Conservation (phyloP, 1,140 invertebrate genomes). For the Sminthurides bifidus region DNA sequence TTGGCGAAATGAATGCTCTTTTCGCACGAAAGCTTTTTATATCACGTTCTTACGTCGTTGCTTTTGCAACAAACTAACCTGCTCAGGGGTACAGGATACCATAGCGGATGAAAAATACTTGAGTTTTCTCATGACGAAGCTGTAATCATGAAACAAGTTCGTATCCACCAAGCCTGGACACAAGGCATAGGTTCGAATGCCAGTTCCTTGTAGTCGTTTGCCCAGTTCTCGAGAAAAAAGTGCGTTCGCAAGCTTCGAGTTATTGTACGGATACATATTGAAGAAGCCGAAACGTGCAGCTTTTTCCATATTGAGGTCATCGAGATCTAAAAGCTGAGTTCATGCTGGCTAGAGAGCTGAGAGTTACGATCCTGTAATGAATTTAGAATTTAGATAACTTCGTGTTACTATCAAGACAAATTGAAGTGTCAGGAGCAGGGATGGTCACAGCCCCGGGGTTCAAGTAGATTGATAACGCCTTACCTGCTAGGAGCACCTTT, state of each 20-base stretch:
- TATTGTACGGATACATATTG: slow-evolving; percentile 37
- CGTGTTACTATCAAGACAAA: background rate
- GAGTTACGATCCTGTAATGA: slow-evolving; percentile 4
- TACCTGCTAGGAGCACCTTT: slow-evolving; percentile 12
- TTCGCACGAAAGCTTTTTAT: no score
- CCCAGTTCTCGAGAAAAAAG: slow-evolving; percentile 36
- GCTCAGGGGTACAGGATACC: no score
- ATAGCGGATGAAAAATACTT: background rate
- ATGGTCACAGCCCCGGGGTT: no score
- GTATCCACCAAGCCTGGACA: slow-evolving; percentile 44
- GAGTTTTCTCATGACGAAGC: slow-evolving; percentile 29
- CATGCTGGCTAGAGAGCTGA: slow-evolving; percentile 6
- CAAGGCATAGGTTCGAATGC: slow-evolving; percentile 39
- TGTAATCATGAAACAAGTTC: slow-evolving; percentile 37
- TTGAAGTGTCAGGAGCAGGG: background rate
- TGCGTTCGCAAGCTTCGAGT: slow-evolving; percentile 37
- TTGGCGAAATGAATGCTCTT: no score
- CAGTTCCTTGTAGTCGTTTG: slow-evolving; percentile 34
- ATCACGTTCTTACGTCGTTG: no score
- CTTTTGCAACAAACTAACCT: no score
- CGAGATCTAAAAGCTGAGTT: no score
- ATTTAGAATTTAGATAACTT: background rate
- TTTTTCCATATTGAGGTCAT: slow-evolving; percentile 38
- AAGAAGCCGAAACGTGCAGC: slow-evolving; percentile 23
- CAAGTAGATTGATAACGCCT: no score